Conservation (phyloP, 2,113 vertebrate genomes). For the Rhinogobius similis region DNA sequence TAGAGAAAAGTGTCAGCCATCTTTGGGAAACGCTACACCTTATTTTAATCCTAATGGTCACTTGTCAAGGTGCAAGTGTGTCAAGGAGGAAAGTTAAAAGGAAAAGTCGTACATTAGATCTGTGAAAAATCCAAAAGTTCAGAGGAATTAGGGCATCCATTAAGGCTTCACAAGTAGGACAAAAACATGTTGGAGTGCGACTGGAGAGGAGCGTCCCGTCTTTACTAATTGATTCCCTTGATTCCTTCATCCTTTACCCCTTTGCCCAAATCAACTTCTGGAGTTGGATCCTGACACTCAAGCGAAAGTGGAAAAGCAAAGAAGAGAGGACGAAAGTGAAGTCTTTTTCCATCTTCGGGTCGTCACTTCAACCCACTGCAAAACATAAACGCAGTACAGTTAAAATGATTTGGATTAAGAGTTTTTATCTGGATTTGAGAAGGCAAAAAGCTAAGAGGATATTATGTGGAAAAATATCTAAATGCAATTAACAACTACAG, state of each 20-base stretch:
- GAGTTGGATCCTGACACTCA: neutral
- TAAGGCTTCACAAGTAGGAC: conserved; percentile 5
- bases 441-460: too few species aligned
- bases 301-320: neutral
- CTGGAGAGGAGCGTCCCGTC: neutral
- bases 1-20: conserved; percentile 23
- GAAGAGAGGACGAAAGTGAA: neutral
- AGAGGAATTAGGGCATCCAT: conserved; percentile 12
- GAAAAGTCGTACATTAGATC: neutral
- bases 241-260: conserved; percentile 10
- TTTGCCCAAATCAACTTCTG: neutral
- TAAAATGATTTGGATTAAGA: too few species aligned
- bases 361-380: neutral
- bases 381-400: neutral
- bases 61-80: conserved; percentile 1
- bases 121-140: neutral
- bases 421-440: too few species aligned
- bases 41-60: neutral
- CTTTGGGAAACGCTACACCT: neutral
- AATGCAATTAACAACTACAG: too few species aligned
- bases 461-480: too few species aligned
- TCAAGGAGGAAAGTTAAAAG: neutral
- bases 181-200: conserved; percentile 11
- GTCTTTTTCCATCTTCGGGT: neutral
- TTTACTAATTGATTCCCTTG: conserved; percentile 15